A percentile compares a stretch with the other conserved stretches of the same genome.
Conservation (phyloP, 2,113 vertebrate genomes). For the Peromyscus maniculatus region DNA sequence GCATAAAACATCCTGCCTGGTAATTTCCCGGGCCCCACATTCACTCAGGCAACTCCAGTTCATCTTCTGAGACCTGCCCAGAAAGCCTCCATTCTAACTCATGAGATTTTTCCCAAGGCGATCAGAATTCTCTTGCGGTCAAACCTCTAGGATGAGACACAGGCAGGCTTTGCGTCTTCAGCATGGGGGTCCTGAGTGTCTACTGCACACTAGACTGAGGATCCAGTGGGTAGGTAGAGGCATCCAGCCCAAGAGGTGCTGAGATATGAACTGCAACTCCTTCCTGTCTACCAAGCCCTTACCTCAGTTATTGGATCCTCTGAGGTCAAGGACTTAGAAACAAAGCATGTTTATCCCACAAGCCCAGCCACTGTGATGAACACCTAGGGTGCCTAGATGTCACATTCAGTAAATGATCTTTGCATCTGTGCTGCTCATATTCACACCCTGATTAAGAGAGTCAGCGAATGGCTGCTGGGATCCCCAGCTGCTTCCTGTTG, state of each 20-base stretch:
- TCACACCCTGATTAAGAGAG: neutral
- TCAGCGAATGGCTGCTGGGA: neutral
- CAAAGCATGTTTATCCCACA: neutral
- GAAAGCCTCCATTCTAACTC: neutral
- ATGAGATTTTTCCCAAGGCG: neutral
- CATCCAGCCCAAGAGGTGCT: accelerated
- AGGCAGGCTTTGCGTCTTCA: neutral
- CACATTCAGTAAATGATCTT: accelerated
- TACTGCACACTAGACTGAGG: neutral
- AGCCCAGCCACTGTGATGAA: neutral
- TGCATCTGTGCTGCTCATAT: too few relatives aligned
- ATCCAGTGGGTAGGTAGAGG: neutral
- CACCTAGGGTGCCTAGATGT: neutral
- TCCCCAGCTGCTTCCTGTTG: neutral
- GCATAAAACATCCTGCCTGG: neutral
- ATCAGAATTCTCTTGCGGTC: neutral
- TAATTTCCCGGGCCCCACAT: neutral
- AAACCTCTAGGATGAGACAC: neutral
- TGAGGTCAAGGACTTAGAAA: neutral
- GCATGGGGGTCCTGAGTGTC: neutral
- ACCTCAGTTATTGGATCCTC: neutral
- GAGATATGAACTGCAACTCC: neutral
- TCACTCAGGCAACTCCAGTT: neutral
- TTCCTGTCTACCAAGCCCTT: neutral
- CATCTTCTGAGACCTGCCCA: neutral